Conservation (phyloP, 2,888 invertebrate genomes). For the Philaethria dido region DNA sequence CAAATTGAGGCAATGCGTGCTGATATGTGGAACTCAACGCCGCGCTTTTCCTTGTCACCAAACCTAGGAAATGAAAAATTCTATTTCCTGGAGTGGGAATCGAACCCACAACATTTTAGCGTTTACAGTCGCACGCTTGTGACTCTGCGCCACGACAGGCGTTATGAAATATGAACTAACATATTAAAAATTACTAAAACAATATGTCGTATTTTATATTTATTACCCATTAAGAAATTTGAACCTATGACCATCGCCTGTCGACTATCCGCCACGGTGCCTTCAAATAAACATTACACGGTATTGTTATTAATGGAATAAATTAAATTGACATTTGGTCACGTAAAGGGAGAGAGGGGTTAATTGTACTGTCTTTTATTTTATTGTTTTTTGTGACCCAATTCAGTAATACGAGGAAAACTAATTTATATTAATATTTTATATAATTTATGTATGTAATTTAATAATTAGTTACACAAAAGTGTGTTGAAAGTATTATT, state of each 20-base stretch:
- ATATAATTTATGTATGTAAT: neutral
- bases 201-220: too few relatives aligned
- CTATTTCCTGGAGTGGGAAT: too few relatives aligned
- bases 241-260: neutral
- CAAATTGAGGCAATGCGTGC: too few relatives aligned
- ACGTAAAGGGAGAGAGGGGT: conserved; percentile 2
- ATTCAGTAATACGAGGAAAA: neutral
- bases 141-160: too few relatives aligned
- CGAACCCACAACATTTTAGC: too few relatives aligned
- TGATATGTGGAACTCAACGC: too few relatives aligned
- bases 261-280: neutral
- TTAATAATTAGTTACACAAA: neutral
- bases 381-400: neutral
- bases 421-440: neutral
- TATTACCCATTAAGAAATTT: neutral
- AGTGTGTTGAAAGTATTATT: too few relatives aligned
- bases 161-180: too few relatives aligned
- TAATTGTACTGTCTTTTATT: neutral
- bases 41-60: too few relatives aligned
- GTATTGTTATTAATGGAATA: conserved; percentile 2
- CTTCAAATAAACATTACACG: conserved; percentile 5
- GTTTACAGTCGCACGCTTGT: too few relatives aligned
- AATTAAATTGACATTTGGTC: conserved; percentile 7
- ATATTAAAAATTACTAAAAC: too few relatives aligned
- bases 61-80: too few relatives aligned